These are phyloP conservation scores for Epinephelus lanceolatus DNA, from an alignment of 2,113 vertebrate genomes.

Conservation along the genomic window DNA sequence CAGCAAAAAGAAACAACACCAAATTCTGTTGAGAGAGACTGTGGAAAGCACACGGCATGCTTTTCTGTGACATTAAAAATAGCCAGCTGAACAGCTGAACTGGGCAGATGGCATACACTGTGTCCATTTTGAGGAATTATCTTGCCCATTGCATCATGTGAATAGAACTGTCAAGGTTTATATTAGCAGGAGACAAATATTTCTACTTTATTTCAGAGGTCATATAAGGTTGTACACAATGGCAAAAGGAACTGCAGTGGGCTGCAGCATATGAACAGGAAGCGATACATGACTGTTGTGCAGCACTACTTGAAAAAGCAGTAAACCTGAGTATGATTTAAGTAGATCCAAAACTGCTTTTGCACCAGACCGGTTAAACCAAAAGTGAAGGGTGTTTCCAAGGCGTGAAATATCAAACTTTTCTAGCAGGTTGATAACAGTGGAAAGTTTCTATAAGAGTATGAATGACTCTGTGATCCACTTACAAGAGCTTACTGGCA, in stretches of 20 bases:
- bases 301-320: constrained; percentile 35
- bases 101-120: constrained; percentile 82
- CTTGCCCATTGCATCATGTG: constrained; percentile 60
- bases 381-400: constrained; percentile 41
- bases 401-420: constrained; percentile 20
- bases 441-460: constrained; percentile 29
- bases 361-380: constrained; percentile 55
- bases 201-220: constrained; percentile 51
- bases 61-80: constrained; percentile 62
- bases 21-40: constrained; percentile 49
- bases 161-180: constrained; percentile 57
- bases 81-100: constrained; percentile 61
- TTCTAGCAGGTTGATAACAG: constrained; percentile 16
- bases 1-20: constrained; percentile 36
- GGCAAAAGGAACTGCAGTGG: constrained; percentile 44
- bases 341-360: constrained; percentile 47
- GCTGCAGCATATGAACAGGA: constrained; percentile 34
- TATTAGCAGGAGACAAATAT: constrained; percentile 55
- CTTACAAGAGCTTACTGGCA: constrained; percentile 26
- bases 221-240: constrained; percentile 37
- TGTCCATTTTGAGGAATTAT: constrained; percentile 72
- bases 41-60: constrained; percentile 62
- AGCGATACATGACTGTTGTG: constrained; percentile 35
- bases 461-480: constrained; percentile 29
- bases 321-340: constrained; percentile 33